phyloP scores from a whole-genome alignment of 2,888 invertebrate species.

The Xestia sexstrigata region DNA sequence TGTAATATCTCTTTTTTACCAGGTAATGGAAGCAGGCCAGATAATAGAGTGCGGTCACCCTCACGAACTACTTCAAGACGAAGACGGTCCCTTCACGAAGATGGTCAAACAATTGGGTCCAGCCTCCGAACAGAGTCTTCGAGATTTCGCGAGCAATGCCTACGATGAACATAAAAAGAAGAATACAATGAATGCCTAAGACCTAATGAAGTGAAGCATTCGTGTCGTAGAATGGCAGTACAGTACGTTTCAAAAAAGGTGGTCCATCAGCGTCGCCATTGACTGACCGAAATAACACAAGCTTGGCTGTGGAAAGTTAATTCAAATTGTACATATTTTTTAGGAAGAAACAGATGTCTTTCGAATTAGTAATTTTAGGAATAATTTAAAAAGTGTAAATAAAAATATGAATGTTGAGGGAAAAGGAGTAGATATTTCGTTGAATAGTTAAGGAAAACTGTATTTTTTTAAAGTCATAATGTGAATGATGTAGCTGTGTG shows the following conservation, averaged over 20 bases:
- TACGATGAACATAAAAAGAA: constrained; percentile 79
- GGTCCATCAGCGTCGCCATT: background rate
- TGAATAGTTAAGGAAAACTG: background rate
- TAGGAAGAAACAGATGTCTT: background rate
- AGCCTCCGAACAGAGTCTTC: constrained; percentile 84
- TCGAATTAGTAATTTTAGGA: constrained; percentile 9
- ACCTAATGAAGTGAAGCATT: background rate
- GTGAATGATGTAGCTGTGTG: background rate
- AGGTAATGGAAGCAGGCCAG: constrained; percentile 91
- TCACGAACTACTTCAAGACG: constrained; percentile 90
- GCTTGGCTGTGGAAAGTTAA: background rate
- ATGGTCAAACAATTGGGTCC: constrained; percentile 92
- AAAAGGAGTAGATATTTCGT: background rate
- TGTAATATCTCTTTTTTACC: background rate
- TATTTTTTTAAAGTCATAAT: background rate
- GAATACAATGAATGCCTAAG: constrained; percentile 22
- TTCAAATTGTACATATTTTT: constrained; percentile 19
- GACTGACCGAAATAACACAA: background rate
- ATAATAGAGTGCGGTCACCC: constrained; percentile 94
- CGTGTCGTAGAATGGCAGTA: background rate
- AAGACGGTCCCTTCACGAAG: constrained; percentile 89
- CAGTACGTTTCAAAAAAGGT: background rate
- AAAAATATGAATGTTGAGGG: background rate
- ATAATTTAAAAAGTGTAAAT: background rate
- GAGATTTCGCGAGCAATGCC: constrained; percentile 82